phyloP scores from a whole-genome alignment of 2,113 vertebrate species.

The Pogonocichla stellata region DNA sequence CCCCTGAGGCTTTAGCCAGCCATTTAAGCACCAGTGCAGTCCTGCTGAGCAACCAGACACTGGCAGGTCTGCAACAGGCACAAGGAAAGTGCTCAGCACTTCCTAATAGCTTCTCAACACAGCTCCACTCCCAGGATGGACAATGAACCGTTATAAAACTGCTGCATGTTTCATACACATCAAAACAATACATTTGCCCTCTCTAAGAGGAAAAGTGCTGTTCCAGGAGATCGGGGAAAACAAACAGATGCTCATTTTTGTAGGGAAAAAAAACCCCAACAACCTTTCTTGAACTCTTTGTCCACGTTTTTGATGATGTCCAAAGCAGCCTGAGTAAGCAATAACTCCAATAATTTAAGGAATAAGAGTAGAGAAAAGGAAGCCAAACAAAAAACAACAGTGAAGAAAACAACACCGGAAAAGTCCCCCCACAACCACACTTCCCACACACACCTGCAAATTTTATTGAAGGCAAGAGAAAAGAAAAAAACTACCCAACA shows the following conservation, averaged over 20 bases:
- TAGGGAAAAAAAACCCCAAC: background rate
- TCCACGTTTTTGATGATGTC: background rate
- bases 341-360: background rate
- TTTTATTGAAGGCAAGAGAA: background rate
- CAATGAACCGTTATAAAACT: background rate
- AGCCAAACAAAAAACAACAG: background rate
- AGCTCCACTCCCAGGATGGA: too few species aligned
- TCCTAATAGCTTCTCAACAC: background rate
- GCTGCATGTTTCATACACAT: background rate
- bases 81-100: background rate
- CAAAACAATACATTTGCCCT: background rate
- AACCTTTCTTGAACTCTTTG: background rate
- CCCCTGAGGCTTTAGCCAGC: background rate
- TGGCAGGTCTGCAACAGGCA: background rate
- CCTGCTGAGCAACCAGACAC: background rate
- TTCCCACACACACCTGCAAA: accelerated
- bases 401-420: background rate
- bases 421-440: accelerated
- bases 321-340: background rate
- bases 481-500: accelerated
- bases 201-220: background rate
- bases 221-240: background rate
- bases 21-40: background rate
- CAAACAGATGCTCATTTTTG: background rate
- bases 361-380: background rate